Evolutionary conservation across 2,888 invertebrate genomes (phyloP).

Genomic region (Drosophila falleni): DNA sequence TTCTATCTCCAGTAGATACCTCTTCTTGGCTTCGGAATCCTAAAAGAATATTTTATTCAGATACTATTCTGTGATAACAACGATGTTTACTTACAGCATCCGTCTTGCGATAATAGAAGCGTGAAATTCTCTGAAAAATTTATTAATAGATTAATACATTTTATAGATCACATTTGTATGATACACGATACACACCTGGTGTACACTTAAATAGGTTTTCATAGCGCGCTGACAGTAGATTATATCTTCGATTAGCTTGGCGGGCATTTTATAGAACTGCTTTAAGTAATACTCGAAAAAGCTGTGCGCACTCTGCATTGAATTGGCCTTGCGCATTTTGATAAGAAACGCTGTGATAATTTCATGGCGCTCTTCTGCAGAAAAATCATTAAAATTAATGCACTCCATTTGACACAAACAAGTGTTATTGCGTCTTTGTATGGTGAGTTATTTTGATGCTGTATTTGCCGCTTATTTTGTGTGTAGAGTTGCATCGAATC

Average conservation of each 20-base stretch:
- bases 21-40: conserved; percentile 42
- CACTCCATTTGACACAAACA: conserved; percentile 50
- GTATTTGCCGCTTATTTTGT: conserved; percentile 48
- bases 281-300: conserved; percentile 65
- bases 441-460: conserved; percentile 43
- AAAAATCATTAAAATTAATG: conserved; percentile 66
- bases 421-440: not conserved
- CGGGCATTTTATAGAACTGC: conserved; percentile 63
- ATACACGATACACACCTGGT: conserved; percentile 46
- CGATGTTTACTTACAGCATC: conserved; percentile 47
- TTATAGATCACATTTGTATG: not conserved
- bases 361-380: conserved; percentile 59
- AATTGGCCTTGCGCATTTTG: conserved; percentile 58
- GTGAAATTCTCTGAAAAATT: conserved; percentile 47
- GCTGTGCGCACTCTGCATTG: conserved; percentile 48
- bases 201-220: conserved; percentile 51
- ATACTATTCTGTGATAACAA: no score
- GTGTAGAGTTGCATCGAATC: conserved; percentile 14
- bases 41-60: conserved; percentile 14
- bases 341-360: conserved; percentile 61
- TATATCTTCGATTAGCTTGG: conserved; percentile 56
- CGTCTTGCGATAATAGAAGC: conserved; percentile 27
- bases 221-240: conserved; percentile 65
- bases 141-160: not conserved
- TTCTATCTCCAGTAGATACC: conserved; percentile 52